A percentile compares a stretch with the other conserved stretches of the same genome.
Evolutionary conservation across 2,888 invertebrate species (phyloP).

Genomic region (Euphydryas editha): DNA sequence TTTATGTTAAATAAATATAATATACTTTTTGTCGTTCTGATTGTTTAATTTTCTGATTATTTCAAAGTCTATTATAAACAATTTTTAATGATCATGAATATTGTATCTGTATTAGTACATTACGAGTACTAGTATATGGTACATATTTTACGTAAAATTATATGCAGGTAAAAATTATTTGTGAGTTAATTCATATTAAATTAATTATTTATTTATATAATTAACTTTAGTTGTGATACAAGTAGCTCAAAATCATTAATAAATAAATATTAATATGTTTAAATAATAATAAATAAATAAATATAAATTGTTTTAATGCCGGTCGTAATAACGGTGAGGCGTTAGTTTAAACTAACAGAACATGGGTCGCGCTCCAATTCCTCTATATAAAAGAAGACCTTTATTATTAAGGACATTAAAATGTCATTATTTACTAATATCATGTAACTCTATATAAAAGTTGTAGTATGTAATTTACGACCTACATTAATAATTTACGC

Average conservation of each 20-base stretch:
- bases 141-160: too few species aligned
- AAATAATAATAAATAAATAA: background rate
- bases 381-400: conserved; percentile 25
- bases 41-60: conserved; percentile 1
- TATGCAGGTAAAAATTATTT: too few species aligned
- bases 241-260: too few species aligned
- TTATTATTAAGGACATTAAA: conserved; percentile 21
- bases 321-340: conserved; percentile 19
- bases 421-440: conserved; percentile 13
- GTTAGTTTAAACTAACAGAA: conserved; percentile 23
- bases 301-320: background rate
- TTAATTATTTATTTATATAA: too few species aligned
- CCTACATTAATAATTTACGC: too few species aligned
- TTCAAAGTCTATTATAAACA: background rate
- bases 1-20: background rate
- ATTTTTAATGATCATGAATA: background rate
- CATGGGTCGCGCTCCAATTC: conserved; percentile 28
- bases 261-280: too few species aligned
- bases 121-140: background rate
- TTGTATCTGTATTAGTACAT: background rate
- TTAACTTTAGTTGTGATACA: too few species aligned
- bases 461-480: background rate
- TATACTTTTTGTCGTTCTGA: background rate
- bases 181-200: too few species aligned
- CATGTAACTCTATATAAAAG: background rate